phyloP scores from a whole-genome alignment of 1,140 invertebrate species.

The Drosophila kohkoa region DNA sequence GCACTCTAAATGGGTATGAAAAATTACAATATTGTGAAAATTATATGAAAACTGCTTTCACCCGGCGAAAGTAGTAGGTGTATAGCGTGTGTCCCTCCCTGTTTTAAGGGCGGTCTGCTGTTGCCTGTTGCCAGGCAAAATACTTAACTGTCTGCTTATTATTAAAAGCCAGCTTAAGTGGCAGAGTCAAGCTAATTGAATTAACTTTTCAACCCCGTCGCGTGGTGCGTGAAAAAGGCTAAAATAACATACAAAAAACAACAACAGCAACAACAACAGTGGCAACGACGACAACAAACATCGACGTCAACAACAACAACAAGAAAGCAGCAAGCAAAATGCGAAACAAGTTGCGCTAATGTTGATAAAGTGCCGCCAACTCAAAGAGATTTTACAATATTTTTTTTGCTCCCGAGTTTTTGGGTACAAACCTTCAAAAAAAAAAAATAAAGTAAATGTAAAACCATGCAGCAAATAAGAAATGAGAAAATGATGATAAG shows the following conservation, averaged over 20 bases:
- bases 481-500: conserved; percentile 17
- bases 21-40: conserved; percentile 33
- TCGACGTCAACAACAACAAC: conserved; percentile 4
- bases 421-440: conserved; percentile 22
- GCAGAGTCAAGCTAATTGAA: conserved; percentile 81
- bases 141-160: conserved; percentile 80
- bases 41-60: conserved; percentile 18
- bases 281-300: conserved; percentile 24
- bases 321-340: conserved; percentile 32
- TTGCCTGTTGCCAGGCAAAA: conserved; percentile 57
- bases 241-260: conserved; percentile 51
- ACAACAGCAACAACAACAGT: conserved; percentile 22
- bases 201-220: conserved; percentile 68
- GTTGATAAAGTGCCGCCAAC: conserved; percentile 66
- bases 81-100: neutral
- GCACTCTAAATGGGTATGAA: conserved; percentile 1
- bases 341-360: conserved; percentile 66
- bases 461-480: conserved; percentile 10
- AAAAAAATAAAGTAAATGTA: conserved; percentile 4
- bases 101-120: neutral
- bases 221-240: conserved; percentile 72
- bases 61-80: neutral
- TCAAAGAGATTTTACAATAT: conserved; percentile 70
- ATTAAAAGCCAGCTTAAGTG: conserved; percentile 82
- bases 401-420: conserved; percentile 26